Percentiles rank a stretch among this genome's conserved stretches.
phyloP scores from a whole-genome alignment of 2,113 vertebrate genomes.

The Periophthalmodon schlosseri region DNA sequence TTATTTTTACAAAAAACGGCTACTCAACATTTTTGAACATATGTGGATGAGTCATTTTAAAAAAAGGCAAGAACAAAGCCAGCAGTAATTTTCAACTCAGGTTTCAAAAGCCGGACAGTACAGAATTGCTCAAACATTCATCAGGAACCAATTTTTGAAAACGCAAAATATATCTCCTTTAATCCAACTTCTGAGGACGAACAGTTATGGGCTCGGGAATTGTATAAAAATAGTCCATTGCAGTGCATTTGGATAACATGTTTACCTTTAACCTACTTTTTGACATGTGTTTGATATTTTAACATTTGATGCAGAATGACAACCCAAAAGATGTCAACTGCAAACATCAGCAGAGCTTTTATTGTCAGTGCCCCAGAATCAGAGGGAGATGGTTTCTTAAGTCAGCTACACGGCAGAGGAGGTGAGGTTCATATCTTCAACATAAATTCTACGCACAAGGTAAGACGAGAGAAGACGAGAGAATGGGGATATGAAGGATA shows the following conservation, averaged over 20 bases:
- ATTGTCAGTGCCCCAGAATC: background rate
- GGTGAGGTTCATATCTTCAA: too few relatives aligned
- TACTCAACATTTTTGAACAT: background rate
- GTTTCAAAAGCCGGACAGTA: background rate
- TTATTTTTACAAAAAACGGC: background rate
- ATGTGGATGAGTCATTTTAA: background rate
- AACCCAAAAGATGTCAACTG: background rate
- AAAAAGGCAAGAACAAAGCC: background rate
- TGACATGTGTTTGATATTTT: background rate
- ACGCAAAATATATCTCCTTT: background rate
- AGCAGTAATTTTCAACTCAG: background rate
- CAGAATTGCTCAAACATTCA: too few relatives aligned
- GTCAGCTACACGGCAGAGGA: too few relatives aligned
- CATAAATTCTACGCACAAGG: too few relatives aligned
- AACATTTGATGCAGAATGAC: constrained; percentile 6
- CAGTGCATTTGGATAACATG: too few relatives aligned
- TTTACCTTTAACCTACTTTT: background rate
- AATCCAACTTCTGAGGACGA: too few relatives aligned
- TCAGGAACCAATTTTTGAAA: background rate
- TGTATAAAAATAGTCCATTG: too few relatives aligned
- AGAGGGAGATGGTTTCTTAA: too few relatives aligned
- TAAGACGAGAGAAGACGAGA: too few relatives aligned
- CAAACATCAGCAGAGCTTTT: constrained; percentile 5
- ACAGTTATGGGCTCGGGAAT: too few relatives aligned
- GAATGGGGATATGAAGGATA: too few relatives aligned